A percentile compares a stretch with the other conserved stretches of the same genome.
Conservation (phyloP, 2,797 vertebrate species). For the Pseudocheirus occidentalis region DNA sequence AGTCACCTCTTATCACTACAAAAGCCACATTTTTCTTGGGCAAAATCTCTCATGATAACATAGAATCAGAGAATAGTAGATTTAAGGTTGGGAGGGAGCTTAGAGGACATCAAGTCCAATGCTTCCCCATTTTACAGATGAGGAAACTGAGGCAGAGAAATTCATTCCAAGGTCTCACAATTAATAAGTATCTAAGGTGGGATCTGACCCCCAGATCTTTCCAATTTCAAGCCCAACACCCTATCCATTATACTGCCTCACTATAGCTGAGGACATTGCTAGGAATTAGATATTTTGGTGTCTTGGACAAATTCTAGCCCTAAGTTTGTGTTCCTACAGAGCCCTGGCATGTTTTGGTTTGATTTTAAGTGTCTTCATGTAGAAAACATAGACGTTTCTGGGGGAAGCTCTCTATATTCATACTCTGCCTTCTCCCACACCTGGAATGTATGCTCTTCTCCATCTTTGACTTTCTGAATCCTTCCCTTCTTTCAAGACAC, state of each 20-base stretch:
- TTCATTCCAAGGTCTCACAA: neutral
- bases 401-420: neutral
- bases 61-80: neutral
- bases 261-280: neutral
- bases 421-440: neutral
- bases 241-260: neutral
- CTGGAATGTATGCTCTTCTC: neutral
- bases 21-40: neutral
- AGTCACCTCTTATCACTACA: neutral
- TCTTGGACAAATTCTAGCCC: neutral
- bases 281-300: neutral
- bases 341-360: neutral
- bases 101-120: neutral
- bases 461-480: neutral
- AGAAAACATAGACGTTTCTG: neutral
- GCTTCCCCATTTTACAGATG: neutral
- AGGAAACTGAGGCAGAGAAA: neutral
- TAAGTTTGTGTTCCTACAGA: neutral
- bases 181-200: neutral
- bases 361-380: neutral
- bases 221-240: neutral
- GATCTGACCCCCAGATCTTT: neutral
- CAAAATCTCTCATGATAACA: neutral
- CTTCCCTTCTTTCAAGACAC: neutral
- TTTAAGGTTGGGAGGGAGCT: neutral